These are phyloP conservation scores for Aspiorhynchus laticeps DNA, from an alignment of 2,113 vertebrate species.

Conservation along the genomic window DNA sequence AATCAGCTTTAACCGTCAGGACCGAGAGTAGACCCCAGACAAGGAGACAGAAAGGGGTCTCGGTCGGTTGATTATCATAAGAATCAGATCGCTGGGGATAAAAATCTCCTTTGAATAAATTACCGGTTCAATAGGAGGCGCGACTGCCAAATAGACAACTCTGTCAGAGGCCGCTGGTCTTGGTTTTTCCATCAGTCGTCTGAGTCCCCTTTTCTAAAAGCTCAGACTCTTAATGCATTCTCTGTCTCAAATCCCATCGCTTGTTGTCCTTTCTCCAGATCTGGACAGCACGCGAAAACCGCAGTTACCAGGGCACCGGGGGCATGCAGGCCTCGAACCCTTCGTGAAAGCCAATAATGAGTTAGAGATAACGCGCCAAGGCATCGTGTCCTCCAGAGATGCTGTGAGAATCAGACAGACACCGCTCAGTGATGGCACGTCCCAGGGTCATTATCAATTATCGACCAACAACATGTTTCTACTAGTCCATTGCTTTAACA, in stretches of 20 bases:
- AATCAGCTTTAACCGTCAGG: constrained; percentile 81
- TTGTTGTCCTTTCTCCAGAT: constrained; percentile 20
- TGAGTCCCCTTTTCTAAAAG: constrained; percentile 61
- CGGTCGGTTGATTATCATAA: constrained; percentile 78
- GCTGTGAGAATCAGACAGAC: constrained; percentile 84
- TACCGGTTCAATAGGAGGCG: constrained; percentile 81
- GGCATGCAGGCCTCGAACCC: constrained; percentile 66
- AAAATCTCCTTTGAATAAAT: constrained; percentile 88
- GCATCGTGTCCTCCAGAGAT: constrained; percentile 64
- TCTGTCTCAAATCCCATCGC: constrained; percentile 63
- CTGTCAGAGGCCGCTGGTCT: constrained; percentile 71
- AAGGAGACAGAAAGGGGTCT: constrained; percentile 70
- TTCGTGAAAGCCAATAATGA: constrained; percentile 78
- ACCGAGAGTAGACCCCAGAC: constrained; percentile 76
- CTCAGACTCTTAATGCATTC: constrained; percentile 71
- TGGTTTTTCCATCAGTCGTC: constrained; percentile 46
- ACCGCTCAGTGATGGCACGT: constrained; percentile 78
- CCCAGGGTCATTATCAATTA: constrained; percentile 84
- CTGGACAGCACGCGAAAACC: neutral
- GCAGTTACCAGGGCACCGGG: constrained; percentile 62
- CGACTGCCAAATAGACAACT: constrained; percentile 85
- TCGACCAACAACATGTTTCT: constrained; percentile 56
- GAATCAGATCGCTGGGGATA: constrained; percentile 79
- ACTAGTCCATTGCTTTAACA: constrained; percentile 44
- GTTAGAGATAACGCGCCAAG: constrained; percentile 71